Conservation (phyloP, 1,140 invertebrate genomes). For the Grapholita molesta region DNA sequence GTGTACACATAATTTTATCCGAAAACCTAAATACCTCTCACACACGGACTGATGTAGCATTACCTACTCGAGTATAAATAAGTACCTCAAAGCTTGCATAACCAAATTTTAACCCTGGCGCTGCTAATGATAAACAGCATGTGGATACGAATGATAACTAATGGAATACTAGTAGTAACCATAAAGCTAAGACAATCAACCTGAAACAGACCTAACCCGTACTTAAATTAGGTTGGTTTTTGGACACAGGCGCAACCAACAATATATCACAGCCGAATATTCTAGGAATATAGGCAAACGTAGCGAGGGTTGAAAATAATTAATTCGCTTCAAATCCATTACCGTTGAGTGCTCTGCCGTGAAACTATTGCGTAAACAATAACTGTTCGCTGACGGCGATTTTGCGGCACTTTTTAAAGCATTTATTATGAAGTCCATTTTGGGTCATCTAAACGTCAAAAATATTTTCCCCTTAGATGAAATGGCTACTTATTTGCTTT, state of each 20-base stretch:
- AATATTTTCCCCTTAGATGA: not conserved
- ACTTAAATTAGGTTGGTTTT: slow-evolving; percentile 20
- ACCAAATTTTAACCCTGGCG: not conserved
- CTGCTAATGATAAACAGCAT: not conserved
- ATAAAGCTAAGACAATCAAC: not conserved
- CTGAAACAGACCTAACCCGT: not conserved
- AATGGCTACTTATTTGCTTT: too few relatives aligned
- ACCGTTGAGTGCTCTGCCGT: slow-evolving; percentile 35
- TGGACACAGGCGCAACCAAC: not conserved
- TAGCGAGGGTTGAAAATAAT: slow-evolving; percentile 43
- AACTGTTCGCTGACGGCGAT: slow-evolving; percentile 22
- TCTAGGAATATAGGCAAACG: slow-evolving; percentile 33
- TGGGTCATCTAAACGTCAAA: not conserved
- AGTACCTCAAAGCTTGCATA: not conserved
- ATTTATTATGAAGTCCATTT: not conserved
- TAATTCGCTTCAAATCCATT: slow-evolving; percentile 48
- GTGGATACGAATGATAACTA: not conserved
- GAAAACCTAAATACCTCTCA: too few relatives aligned
- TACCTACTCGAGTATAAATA: not conserved
- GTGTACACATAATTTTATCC: too few relatives aligned
- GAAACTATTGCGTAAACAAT: slow-evolving; percentile 40
- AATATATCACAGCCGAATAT: slow-evolving; percentile 40
- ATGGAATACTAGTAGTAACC: not conserved
- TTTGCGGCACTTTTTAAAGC: not conserved
- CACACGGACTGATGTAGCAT: not conserved